Evolutionary conservation across 2,888 invertebrate species (phyloP), one percentile per base, ranked within the genome.

Genomic region (Cephus rjabovi): DNA sequence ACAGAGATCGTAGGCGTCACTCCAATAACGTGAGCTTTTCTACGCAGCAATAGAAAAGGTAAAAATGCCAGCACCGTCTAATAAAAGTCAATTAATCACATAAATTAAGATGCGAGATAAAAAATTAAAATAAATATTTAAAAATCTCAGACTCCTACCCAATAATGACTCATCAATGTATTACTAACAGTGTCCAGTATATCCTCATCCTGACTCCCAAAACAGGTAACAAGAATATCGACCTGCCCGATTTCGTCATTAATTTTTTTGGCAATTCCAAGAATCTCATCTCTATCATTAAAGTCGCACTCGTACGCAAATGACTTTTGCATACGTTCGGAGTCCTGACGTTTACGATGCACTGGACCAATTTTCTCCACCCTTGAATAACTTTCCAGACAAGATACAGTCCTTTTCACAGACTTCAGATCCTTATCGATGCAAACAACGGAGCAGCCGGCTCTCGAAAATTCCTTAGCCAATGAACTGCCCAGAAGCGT

Each of bases 91-190:
- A 56, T 34, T 23, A 34, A 35, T 75, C 33, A 33, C 69, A 40
- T 78, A 30, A 56, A 76, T n/a, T 35, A 70, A 81, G 70, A 35
- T 69, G 34, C 2, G 11, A 35, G 12, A 73, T 69, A 37, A 34
- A 30, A 37, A 23, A 30, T 30, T 1, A 30, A 30, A 30, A n/a
- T 77, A 15, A 71, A 71, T 4, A n/a, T 56, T 68, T 71, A 33
- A 2, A 31, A 78, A 75, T 11, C 76, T 34, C 12, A 34, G 74
- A 35, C n/a, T 75, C 81, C 75, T 75, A 89, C 91, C 91, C 90
- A 91, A 70, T 90, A 91, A 77, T 91, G 90, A 80, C 89, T 88
- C 90, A 90, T 90, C 69, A 91, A 82, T 12, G 88, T 90, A 11
- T 79, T 86, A 78, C 82, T 87, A 75, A 89, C 86, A 4, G 86